Base-by-base conservation (phyloP, 2,888 invertebrate species). In the Scaeva pyrastri region DNA sequence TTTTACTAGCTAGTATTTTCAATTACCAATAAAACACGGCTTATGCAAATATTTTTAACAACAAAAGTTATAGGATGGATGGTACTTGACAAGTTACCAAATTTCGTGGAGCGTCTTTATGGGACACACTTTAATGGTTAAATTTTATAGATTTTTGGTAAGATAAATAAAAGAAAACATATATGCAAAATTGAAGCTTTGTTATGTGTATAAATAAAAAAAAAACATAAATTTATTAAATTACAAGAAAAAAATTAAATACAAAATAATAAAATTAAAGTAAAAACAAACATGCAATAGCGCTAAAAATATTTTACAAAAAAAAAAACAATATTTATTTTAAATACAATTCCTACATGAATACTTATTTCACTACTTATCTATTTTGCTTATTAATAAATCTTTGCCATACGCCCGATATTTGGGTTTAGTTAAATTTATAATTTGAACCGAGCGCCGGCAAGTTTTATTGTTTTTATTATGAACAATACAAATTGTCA, bases 221-320 rank as follows among this genome's bases (percentile, higher is more conserved):
- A 75, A 80, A 66, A 64, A 60, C 64, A 74, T 84, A 45, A 60
- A 66, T 85, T 80, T 60, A 64, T 62, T 79, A 71, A 75, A 76
- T 80, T 66, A 80, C 78, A 31, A 79, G n/a, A 79, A 62, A 64
- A 43, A 62, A 76, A 75, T 75, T 85, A 85, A 80, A 76, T 75
- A 84, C 74, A 84, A 84, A 84, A 84, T 71, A 84, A 84, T 50
- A 74, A 56, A 56, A 79, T 74, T 70, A 74, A 75, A 31, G 75
- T 81, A 62, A 82, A 84, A 84, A 84, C 75, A 84, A 74, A 64
- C 66, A 85, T 75, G 48, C 71, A 64, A 16, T 80, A 72, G 48
- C 56, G 66, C 71, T 85, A 80, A 75, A 72, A 66, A 74, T 80
- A 80, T 85, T 80, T 80, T 85, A 85, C 84, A 80, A 66, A 81